Conservation (phyloP, 2,797 vertebrate species). For the Rhinella marina region DNA sequence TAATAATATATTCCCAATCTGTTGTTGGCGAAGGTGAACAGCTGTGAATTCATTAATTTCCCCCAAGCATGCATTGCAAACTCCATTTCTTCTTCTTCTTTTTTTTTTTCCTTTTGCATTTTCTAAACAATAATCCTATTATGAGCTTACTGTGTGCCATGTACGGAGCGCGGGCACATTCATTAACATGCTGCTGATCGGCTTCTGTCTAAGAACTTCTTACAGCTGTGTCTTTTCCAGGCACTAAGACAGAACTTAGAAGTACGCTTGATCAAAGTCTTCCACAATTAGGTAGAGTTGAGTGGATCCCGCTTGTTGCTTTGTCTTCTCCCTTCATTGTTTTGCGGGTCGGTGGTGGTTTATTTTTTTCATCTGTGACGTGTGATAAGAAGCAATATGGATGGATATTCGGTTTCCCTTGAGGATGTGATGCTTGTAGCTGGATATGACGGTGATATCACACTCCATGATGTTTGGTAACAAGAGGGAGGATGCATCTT, state of each 20-base stretch:
- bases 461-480: too few relatives aligned
- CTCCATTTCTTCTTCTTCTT: conserved; percentile 65
- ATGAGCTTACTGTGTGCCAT: conserved; percentile 64
- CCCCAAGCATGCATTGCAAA: conserved; percentile 63
- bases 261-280: conserved; percentile 31
- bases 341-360: not conserved
- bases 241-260: not conserved
- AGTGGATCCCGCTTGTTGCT: not conserved
- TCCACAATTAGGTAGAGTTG: conserved; percentile 33
- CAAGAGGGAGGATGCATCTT: too few relatives aligned
- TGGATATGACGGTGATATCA: not conserved
- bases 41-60: conserved; percentile 68
- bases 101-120: conserved; percentile 63
- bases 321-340: not conserved
- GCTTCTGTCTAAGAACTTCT: conserved; percentile 40
- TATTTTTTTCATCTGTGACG: conserved; percentile 6
- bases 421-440: not conserved
- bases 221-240: conserved; percentile 44
- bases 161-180: conserved; percentile 54
- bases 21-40: conserved; percentile 69
- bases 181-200: conserved; percentile 56
- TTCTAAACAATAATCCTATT: conserved; percentile 69
- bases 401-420: not conserved
- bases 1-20: conserved; percentile 70
- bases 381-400: not conserved